Conservation (phyloP, 35 echinoderm and acorn worm genomes). For the Strongylocentrotus purpuratus region DNA sequence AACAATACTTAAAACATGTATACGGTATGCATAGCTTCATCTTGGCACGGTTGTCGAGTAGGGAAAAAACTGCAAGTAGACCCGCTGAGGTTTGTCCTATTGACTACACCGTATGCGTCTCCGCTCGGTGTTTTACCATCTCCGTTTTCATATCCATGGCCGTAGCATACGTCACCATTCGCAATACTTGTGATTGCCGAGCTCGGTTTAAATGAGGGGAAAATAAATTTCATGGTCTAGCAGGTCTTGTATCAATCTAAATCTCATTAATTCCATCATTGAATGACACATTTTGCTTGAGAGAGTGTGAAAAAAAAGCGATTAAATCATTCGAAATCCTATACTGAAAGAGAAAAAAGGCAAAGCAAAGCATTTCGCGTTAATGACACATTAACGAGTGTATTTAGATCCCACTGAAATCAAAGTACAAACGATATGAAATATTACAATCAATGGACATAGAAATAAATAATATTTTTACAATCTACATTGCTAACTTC, state of each 20-base stretch:
- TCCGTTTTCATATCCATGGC: not conserved
- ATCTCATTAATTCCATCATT: not conserved
- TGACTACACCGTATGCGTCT: not conserved
- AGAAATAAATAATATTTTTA: no score
- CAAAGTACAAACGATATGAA: no score
- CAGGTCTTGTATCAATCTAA: not conserved
- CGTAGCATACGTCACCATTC: not conserved
- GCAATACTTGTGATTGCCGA: not conserved
- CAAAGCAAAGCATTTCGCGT: no score
- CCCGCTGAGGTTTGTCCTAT: not conserved
- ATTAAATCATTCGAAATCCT: no score
- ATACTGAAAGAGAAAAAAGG: no score
- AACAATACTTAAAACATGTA: constrained; percentile 14
- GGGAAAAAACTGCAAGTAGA: not conserved
- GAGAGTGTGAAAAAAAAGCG: not conserved
- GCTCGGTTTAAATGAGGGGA: not conserved
- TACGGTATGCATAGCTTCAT: not conserved
- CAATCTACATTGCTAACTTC: no score
- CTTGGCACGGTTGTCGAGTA: not conserved
- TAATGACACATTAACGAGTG: no score
- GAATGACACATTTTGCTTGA: not conserved
- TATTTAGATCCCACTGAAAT: no score
- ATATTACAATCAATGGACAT: no score
- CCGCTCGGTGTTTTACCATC: not conserved
- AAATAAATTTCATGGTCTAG: not conserved